Evolutionary conservation across 2,888 invertebrate species (phyloP), one percentile per base, ranked within the genome.

Genomic region (Plagodis dolabraria): DNA sequence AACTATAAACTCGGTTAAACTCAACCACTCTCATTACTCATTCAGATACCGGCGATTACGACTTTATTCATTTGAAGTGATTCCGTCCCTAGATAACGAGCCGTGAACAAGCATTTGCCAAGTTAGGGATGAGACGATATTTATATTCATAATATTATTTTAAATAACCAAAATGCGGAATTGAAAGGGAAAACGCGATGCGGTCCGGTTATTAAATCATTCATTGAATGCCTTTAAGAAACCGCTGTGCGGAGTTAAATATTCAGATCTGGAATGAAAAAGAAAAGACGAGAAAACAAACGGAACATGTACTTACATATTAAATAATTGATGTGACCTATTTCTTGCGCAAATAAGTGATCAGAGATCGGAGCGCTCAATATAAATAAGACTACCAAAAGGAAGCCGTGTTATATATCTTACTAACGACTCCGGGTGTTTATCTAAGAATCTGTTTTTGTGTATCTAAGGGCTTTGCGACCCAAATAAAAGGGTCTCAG

Each of bases 401-500:
- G 58, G 63, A 65, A 52, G 40, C 54, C 71, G 49, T 72, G 75
- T 22, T 22, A 22, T 80, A 74, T 77, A 75, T 73, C 75, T 80
- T 71, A 62, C 74, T 79, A 83, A 83, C 74, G 76, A 79, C 75
- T 70, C 57, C 49, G 69, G 65, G 74, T 85, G 81, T 86, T 86
- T 86, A 83, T 83, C 80, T 83, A 74, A 64, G 79, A 85, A 86
- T 86, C 83, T 82, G 82, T 83, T 83, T 82, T 78, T 85, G 78
- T 85, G 77, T 86, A 80, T 80, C 78, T 75, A 80, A 83, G 80
- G 80, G 77, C 77, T 83, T 82, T 78, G 80, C 72, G 81, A 77
- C 78, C 82, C 83, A 82, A 83, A 87, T 85, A 86, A 85, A 86
- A 84, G 87, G 86, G 83, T 82, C 79, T 73, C 74, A 73, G 77